These are phyloP conservation scores for Sesia bembeciformis DNA, from an alignment of 2,888 invertebrate species.

Conservation along the genomic window DNA sequence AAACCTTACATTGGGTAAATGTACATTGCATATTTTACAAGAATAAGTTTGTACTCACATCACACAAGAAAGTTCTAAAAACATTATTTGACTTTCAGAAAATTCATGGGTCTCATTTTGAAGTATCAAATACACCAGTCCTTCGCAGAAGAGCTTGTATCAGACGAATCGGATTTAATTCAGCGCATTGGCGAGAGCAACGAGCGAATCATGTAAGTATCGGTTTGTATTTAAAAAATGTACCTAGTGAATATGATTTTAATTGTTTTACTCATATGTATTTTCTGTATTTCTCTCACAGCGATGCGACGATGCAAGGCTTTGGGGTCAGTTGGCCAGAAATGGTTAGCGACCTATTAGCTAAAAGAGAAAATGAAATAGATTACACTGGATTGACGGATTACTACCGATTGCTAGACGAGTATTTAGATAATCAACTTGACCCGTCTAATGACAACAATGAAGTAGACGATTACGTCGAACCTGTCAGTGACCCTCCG, in stretches of 20 bases:
- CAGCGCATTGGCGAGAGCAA: constrained; percentile 51
- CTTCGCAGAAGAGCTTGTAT: constrained; percentile 58
- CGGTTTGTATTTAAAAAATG: not conserved
- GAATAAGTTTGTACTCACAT: not conserved
- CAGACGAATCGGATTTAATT: constrained; percentile 56
- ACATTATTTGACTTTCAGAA: constrained; percentile 40
- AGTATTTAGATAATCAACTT: constrained; percentile 67
- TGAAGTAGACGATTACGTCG: constrained; percentile 43
- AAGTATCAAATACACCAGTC: constrained; percentile 74
- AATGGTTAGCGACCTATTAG: constrained; percentile 61
- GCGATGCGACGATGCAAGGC: constrained; percentile 61
- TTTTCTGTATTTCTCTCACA: constrained; percentile 19
- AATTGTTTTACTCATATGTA: not conserved
- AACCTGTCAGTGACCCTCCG: constrained; percentile 34
- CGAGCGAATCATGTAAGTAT: constrained; percentile 53
- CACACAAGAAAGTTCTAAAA: not conserved
- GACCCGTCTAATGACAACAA: constrained; percentile 37
- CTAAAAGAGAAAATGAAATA: constrained; percentile 59
- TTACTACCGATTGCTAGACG: constrained; percentile 71
- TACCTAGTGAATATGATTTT: not conserved
- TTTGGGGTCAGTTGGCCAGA: constrained; percentile 60
- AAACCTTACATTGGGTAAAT: constrained; percentile 69
- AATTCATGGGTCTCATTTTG: constrained; percentile 71
- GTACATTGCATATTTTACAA: not conserved
- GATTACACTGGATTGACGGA: constrained; percentile 66